Evolutionary conservation across 2,888 invertebrate genomes (phyloP).

Genomic region (Drosophila multiciliata): DNA sequence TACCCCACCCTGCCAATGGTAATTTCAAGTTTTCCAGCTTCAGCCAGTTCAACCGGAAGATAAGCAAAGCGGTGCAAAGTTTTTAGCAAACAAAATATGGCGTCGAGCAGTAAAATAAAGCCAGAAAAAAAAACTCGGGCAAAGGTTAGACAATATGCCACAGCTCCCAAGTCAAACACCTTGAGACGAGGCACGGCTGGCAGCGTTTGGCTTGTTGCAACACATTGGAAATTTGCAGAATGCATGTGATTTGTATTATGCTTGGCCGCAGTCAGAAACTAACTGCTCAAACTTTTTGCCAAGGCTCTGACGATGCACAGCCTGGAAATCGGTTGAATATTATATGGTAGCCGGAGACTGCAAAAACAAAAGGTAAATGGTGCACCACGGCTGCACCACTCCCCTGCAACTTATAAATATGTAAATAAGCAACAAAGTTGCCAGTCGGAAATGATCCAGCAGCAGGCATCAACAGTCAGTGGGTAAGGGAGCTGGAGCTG

Average conservation of each 20-base stretch:
- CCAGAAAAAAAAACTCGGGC: constrained; percentile 46
- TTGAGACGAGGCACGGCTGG: constrained; percentile 1
- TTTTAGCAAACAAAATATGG: constrained; percentile 47
- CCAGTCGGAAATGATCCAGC: constrained; percentile 47
- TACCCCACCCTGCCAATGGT: not conserved
- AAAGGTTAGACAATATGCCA: constrained; percentile 70
- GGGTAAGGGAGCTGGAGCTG: not conserved
- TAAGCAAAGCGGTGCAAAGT: constrained; percentile 38
- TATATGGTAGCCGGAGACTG: constrained; percentile 52
- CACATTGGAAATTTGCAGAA: constrained; percentile 67
- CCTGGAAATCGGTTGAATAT: constrained; percentile 68
- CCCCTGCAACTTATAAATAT: constrained; percentile 68
- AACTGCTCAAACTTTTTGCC: constrained; percentile 10
- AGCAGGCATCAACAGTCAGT: constrained; percentile 4
- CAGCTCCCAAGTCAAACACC: constrained; percentile 71
- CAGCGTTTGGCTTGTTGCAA: constrained; percentile 56
- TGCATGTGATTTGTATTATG: constrained; percentile 72
- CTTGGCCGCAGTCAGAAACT: constrained; percentile 37
- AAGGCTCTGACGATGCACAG: constrained; percentile 20
- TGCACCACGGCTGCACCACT: not conserved
- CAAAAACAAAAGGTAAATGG: constrained; percentile 58
- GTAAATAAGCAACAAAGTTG: constrained; percentile 75
- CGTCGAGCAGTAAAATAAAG: constrained; percentile 50
- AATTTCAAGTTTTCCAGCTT: constrained; percentile 24
- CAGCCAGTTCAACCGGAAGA: constrained; percentile 31